These are phyloP conservation scores for Drosophila kohkoa DNA, from an alignment of 1,140 invertebrate genomes.

Conservation along the genomic window DNA sequence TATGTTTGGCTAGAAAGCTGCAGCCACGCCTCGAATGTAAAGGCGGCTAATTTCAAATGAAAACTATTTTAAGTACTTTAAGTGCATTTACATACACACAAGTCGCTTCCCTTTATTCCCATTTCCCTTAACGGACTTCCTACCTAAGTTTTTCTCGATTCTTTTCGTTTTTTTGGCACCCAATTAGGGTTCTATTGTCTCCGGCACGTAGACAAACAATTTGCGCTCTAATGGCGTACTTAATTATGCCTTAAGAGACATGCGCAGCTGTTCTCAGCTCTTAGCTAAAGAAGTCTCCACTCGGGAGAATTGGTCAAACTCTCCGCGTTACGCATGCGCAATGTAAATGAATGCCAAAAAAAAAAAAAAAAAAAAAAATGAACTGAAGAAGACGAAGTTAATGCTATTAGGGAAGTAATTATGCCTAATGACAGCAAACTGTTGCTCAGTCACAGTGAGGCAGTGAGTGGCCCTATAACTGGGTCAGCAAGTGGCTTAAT, in stretches of 20 bases:
- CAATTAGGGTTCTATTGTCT: slow-evolving; percentile 40
- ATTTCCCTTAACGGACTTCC: slow-evolving; percentile 15
- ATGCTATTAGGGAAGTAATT: slow-evolving; percentile 63
- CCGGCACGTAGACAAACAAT: slow-evolving; percentile 28
- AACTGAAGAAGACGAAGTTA: slow-evolving; percentile 14
- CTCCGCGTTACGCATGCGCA: slow-evolving; percentile 54
- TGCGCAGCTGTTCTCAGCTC: slow-evolving; percentile 27
- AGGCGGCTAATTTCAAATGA: slow-evolving; percentile 49
- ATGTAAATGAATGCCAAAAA: slow-evolving; percentile 35
- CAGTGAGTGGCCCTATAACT: slow-evolving; percentile 25
- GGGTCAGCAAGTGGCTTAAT: slow-evolving; percentile 61
- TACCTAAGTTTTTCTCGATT: slow-evolving; percentile 6
- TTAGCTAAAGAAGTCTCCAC: not conserved
- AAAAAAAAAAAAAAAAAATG: slow-evolving; percentile 7
- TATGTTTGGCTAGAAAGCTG: slow-evolving; percentile 15
- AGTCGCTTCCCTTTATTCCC: slow-evolving; percentile 3
- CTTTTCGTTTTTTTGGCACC: slow-evolving; percentile 44
- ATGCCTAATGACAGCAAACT: slow-evolving; percentile 58
- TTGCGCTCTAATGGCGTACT: slow-evolving; percentile 51
- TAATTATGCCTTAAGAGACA: slow-evolving; percentile 54
- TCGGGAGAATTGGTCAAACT: slow-evolving; percentile 15
- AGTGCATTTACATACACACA: slow-evolving; percentile 42
- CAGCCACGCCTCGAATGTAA: not conserved
- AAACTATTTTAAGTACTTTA: slow-evolving; percentile 21
- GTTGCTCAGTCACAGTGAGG: slow-evolving; percentile 22